Evolutionary conservation across 1,140 invertebrate genomes (phyloP), one percentile per base, ranked within the genome.

Genomic region (Lepidotrigona ventralis): DNA sequence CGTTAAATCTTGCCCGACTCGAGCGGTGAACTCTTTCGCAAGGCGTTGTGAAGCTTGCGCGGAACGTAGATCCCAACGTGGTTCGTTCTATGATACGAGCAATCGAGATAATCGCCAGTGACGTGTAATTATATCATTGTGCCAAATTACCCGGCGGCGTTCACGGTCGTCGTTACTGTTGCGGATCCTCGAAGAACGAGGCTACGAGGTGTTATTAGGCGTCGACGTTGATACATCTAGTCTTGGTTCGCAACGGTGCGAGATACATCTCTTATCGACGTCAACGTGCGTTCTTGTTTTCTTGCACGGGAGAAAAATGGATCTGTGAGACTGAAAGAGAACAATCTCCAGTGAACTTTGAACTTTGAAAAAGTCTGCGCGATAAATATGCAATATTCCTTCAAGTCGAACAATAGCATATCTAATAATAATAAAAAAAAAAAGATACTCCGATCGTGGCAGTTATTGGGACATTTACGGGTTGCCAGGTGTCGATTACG

Each of bases 51-150:
- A 69, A 58, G n/a, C 53, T 23, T 39, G 8, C 60, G 23, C 54
- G 53, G 14, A 72, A 72, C 53, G 26, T 63, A 64, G n/a, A 64
- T 39, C 29, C 21, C 70, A 64, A 54, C 26, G 56, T 39, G 53
- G 15, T 60, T 39, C n/a, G 51, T 14, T 60, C 56, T 53, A 64
- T 63, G 69, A 73, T 72, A 71, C 90, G 89, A 91, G 90, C 89
- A 90, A 92, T 91, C 90, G 85, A 92, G 91, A 92, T 93, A 93
- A 93, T 91, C 80, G 88, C 82, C 86, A 83, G 83, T 85, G 85
- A 91, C 90, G 83, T 92, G 91, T 90, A 93, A 93, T 94, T 93
- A 94, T 93, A 93, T 93, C 92, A 93, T 93, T 94, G 93, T 91
- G 93, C 90, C 81, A 90, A 92, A 93, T 93, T 93, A 89, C 89